Base-by-base conservation (phyloP, 2,113 vertebrate genomes). In the Ageneiosus marmoratus region DNA sequence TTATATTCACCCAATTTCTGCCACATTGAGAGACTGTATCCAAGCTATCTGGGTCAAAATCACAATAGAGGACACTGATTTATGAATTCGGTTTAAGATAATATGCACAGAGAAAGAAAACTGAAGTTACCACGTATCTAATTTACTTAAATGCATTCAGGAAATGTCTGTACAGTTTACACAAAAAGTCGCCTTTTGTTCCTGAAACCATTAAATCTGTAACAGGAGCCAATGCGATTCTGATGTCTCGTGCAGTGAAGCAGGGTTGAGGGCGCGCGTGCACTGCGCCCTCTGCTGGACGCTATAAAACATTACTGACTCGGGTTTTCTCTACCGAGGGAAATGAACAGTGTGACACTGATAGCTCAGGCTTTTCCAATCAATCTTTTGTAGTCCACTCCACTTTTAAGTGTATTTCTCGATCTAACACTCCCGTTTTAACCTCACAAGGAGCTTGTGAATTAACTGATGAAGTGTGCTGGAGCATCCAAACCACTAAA, bases 231-330 rank as follows among this genome's bases (percentile, higher is more conserved):
- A 10, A 29, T 50, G 70, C 44, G 24, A 29, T 75, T 29, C 53
- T 27, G 72, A 20, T 34, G 34, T 10, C 63, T 67, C 32, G 18
- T 70, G 37, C 11, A 70, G 67, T 44, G 37, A 24, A n/a, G 67
- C 67, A 46, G 67, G 37, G 24, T n/a, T 15, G 24, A 48, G 24
- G 12, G 8, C 69, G 69, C 69, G 37, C 37, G 4, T 46, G 34
- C 37, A 74, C 27, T 58, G 46, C 80, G 11, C 85, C 83, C 85
- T 83, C 87, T 88, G 32, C 77, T 73, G 87, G 83, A 37, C 44
- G 2, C 20, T 16, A 27, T 15, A 3, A 1, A 44, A 20, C 20
- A 83, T 83, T 70, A 83, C 82, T 20, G 63, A 12, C 37, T 22
- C 24, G 9, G 44, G n/a, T 46, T 77, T 20, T n/a, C 20, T 76